These are phyloP conservation scores for Rhynchomys soricoides DNA, from an alignment of 2,113 vertebrate species.

Conservation along the genomic window DNA sequence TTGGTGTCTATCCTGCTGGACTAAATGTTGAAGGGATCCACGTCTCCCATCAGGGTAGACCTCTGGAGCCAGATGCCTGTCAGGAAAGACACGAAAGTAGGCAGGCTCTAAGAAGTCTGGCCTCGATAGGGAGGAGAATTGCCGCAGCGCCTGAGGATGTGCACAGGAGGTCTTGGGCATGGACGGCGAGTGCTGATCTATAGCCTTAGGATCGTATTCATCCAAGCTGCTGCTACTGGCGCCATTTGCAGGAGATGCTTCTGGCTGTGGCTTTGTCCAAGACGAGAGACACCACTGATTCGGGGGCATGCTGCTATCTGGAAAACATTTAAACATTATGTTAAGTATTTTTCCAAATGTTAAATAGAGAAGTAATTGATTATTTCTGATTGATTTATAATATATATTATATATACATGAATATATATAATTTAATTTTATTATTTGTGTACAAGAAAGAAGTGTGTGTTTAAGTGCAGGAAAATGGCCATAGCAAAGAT, in stretches of 20 bases:
- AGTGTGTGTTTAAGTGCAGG: not conserved
- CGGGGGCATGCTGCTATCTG: conserved; percentile 77
- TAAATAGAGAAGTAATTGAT: conserved; percentile 22
- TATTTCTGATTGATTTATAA: not conserved
- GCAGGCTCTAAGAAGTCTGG: conserved; percentile 51
- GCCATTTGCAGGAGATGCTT: conserved; percentile 63
- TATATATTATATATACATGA: not conserved
- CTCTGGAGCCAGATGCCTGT: conserved; percentile 70
- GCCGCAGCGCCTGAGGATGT: conserved; percentile 82
- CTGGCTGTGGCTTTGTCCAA: conserved; percentile 82
- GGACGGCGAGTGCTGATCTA: conserved; percentile 75
- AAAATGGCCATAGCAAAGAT: not conserved
- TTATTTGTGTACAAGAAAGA: not conserved
- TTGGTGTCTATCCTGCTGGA: conserved; percentile 89
- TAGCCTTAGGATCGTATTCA: conserved; percentile 23
- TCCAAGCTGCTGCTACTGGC: conserved; percentile 63
- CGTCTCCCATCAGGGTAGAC: conserved; percentile 86
- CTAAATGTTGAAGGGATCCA: conserved; percentile 89
- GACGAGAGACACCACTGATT: conserved; percentile 84
- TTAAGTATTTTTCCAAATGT: conserved; percentile 23
- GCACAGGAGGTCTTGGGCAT: conserved; percentile 62
- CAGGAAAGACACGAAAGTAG: conserved; percentile 72
- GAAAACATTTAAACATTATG: conserved; percentile 50
- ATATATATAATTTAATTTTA: not conserved
- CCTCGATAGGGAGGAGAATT: conserved; percentile 74